Evolutionary conservation across 2,113 vertebrate species (phyloP).

Genomic region (Xiphophorus maculatus): DNA sequence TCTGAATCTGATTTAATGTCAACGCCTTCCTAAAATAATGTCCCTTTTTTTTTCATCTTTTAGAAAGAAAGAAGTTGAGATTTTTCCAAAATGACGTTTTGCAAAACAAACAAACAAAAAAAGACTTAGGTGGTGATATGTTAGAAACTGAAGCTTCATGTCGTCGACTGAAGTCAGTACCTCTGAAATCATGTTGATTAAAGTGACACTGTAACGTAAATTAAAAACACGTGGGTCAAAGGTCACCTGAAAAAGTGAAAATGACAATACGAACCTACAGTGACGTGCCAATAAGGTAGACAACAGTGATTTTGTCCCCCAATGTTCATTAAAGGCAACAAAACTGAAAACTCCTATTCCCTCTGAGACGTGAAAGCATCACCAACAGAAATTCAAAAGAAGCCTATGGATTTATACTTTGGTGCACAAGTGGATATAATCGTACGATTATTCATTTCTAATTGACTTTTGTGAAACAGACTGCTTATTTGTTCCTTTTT

Average conservation of each 20-base stretch:
- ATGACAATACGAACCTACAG: background rate
- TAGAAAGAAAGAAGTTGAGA: too few relatives aligned
- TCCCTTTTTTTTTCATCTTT: too few relatives aligned
- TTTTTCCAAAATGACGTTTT: too few relatives aligned
- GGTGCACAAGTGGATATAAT: too few relatives aligned
- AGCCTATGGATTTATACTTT: too few relatives aligned
- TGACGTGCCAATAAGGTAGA: background rate
- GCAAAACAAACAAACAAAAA: too few relatives aligned
- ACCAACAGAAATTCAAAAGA: too few relatives aligned
- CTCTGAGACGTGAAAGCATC: background rate
- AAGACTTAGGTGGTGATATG: background rate
- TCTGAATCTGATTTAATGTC: background rate
- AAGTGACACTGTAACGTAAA: background rate
- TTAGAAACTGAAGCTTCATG: background rate
- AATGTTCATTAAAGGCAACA: background rate
- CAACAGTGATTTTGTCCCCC: background rate
- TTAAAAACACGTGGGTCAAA: background rate
- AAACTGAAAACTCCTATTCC: background rate
- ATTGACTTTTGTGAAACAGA: too few relatives aligned
- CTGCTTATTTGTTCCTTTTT: too few relatives aligned
- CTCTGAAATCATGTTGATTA: background rate
- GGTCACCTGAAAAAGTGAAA: background rate
- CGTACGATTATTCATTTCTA: too few relatives aligned
- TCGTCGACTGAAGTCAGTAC: background rate
- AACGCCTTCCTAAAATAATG: too few relatives aligned